Base-by-base conservation (phyloP, 2,113 vertebrate genomes). In the Cyanistes caeruleus region DNA sequence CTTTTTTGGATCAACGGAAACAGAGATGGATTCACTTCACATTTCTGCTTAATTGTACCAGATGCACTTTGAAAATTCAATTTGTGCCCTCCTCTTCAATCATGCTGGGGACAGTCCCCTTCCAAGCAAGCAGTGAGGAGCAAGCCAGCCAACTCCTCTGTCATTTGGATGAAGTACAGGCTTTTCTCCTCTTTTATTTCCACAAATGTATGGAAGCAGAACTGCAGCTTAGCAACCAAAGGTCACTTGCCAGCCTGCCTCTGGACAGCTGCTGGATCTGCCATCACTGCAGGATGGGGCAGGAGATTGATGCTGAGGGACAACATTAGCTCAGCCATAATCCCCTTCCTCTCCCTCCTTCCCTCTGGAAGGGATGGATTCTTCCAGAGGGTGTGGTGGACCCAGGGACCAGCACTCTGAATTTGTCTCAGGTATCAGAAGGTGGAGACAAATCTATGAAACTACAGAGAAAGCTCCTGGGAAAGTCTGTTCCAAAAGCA, bases 171-270 rank as follows among this genome's bases (percentile, higher is more conserved):
- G 68, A 87, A 64, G 58, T 5, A 55, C 27, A 89, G 55, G 70
- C 77, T 91, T 72, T 87, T 89, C 65, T 93, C 76, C 64, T 89
- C 60, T 1, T 0, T 56, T 52, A 68, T 87, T 82, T 91, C 43
- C 31, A 51, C 25, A 20, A 84, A 68, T 3, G 24, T 75, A 74
- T 8, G 25, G 84, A 75, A 70, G 48, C 35, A 58, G 70, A 88
- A 31, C 74, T 51, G 72, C 35, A 70, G 81, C 95, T 89, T 90
- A 92, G 96, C 92, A 90, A 87, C 91, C 1, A 51, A 69, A 80
- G 60, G 74, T 46, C 72, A 28, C 39, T 33, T 63, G 62, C 52
- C 27, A 59, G 23, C 17, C 33, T 89, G 46, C 6, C 33, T 23
- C 28, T 28, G 5, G 15, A 39, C 37, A 69, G 49, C 15, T 3